These are phyloP conservation scores for Pluvialis apricaria DNA, from an alignment of 2,113 vertebrate genomes.

Conservation along the genomic window DNA sequence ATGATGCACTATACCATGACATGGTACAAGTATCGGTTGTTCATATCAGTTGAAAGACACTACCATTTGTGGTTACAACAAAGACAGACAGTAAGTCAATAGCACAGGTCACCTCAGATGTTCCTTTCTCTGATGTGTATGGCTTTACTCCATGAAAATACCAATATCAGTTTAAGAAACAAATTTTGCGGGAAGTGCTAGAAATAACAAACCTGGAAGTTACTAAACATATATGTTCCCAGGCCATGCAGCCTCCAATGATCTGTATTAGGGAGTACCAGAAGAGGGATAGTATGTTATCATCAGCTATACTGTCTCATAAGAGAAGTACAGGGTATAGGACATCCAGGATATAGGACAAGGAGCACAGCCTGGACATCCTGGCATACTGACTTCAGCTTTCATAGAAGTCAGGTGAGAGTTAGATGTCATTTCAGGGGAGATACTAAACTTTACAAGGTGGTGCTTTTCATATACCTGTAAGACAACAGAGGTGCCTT, in stretches of 20 bases:
- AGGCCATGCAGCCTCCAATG: neutral
- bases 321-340: neutral
- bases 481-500: neutral
- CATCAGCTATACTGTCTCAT: neutral
- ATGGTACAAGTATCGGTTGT: neutral
- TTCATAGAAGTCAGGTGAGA: neutral
- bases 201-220: neutral
- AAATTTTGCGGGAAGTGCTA: neutral
- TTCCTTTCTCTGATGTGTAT: neutral
- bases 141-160: neutral
- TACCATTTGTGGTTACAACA: neutral
- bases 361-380: neutral
- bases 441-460: neutral
- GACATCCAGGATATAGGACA: neutral
- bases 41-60: neutral
- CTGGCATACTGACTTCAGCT: neutral
- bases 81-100: neutral
- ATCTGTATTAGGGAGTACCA: neutral
- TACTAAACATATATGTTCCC: neutral
- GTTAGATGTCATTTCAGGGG: neutral
- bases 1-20: neutral
- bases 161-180: neutral
- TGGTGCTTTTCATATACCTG: neutral
- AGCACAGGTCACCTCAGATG: neutral
- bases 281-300: neutral